Conservation (phyloP, 2,888 invertebrate genomes). For the Zele albiditarsus region DNA sequence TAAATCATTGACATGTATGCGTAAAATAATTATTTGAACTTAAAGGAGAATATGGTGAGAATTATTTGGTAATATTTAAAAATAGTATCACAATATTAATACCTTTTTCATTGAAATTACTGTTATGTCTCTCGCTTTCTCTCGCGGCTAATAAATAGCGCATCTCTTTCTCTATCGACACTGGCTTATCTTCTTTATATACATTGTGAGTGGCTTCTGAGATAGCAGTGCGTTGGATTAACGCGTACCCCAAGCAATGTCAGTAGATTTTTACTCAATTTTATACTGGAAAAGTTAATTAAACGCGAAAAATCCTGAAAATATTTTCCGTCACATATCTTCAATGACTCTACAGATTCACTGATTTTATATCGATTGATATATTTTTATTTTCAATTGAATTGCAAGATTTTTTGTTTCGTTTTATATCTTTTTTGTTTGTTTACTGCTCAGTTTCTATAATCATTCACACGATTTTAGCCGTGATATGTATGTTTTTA, state of each 20-base stretch:
- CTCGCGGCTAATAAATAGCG: neutral
- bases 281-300: slow-evolving; percentile 6
- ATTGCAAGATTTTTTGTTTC: neutral
- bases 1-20: slow-evolving; percentile 1
- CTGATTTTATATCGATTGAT: neutral
- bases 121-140: neutral
- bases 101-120: neutral
- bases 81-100: neutral
- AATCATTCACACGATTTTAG: neutral
- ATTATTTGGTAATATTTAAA: neutral
- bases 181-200: slow-evolving; percentile 47
- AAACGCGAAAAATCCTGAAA: slow-evolving; percentile 19
- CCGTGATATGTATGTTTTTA: neutral
- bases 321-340: slow-evolving; percentile 17
- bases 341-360: neutral
- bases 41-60: neutral
- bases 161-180: slow-evolving; percentile 26
- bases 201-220: slow-evolving; percentile 37
- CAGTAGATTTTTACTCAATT: slow-evolving; percentile 14
- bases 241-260: neutral
- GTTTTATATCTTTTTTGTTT: neutral
- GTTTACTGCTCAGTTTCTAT: neutral
- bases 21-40: slow-evolving; percentile 21
- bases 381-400: neutral
- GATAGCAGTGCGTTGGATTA: slow-evolving; percentile 33